phyloP scores from a whole-genome alignment of 2,797 vertebrate genomes.

The Mallotus villosus region DNA sequence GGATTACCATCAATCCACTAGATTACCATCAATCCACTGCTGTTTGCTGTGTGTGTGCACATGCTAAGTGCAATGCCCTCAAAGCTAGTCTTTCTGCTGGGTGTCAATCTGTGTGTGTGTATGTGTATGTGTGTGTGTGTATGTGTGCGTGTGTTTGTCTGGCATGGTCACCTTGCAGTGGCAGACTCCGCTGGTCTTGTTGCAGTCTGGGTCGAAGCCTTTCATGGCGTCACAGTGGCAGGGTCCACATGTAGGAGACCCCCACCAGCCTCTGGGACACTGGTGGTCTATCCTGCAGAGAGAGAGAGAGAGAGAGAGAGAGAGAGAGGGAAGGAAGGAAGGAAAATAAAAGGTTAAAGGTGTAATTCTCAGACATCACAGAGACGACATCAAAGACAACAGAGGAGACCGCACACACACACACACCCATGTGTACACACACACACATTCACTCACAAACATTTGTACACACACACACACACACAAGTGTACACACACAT shows the following conservation, averaged over 20 bases:
- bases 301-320: conserved; percentile 16
- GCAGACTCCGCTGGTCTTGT: conserved; percentile 94
- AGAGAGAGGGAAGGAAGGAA: neutral
- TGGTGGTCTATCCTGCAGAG: conserved; percentile 89
- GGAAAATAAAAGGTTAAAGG: neutral
- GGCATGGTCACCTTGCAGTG: conserved; percentile 88
- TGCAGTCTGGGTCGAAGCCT: conserved; percentile 95
- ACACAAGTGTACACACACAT: neutral
- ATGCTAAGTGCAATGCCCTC: neutral
- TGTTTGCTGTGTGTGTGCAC: neutral
- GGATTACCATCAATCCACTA: neutral
- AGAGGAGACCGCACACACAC: too few species aligned
- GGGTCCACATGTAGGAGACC: conserved; percentile 90
- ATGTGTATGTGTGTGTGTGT: conserved; percentile 7
- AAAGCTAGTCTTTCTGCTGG: neutral
- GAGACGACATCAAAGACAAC: neutral
- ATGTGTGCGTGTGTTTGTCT: conserved; percentile 6
- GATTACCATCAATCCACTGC: neutral
- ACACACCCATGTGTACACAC: too few species aligned
- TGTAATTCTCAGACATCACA: neutral
- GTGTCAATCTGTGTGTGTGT: conserved; percentile 9
- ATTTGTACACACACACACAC: too few species aligned
- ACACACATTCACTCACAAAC: too few species aligned
- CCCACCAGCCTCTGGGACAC: conserved; percentile 98
- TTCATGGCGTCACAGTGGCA: conserved; percentile 92